Conservation (phyloP, 2,888 invertebrate species). For the Cerceris ruficornis region DNA sequence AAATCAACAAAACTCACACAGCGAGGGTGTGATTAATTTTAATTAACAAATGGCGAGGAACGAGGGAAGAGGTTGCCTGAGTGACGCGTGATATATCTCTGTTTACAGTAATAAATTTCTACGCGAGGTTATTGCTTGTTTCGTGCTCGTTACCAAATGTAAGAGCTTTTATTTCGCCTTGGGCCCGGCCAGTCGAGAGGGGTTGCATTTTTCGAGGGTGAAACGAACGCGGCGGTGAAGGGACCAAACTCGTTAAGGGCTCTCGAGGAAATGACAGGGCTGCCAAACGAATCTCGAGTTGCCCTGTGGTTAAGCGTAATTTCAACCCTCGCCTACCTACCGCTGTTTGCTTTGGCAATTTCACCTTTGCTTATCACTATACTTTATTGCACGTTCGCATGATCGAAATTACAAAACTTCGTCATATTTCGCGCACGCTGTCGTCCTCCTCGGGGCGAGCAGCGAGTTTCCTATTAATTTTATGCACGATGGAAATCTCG, state of each 20-base stretch:
- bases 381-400: background rate
- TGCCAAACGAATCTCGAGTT: conserved; percentile 62
- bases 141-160: conserved; percentile 46
- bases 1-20: background rate
- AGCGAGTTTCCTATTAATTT: background rate
- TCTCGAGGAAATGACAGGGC: conserved; percentile 69
- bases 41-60: background rate
- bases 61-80: background rate
- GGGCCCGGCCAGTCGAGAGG: conserved; percentile 23
- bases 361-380: conserved; percentile 34
- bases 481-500: background rate
- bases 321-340: conserved; percentile 43
- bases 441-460: background rate
- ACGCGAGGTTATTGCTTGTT: conserved; percentile 50
- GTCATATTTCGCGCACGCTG: conserved; percentile 8
- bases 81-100: conserved; percentile 6
- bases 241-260: conserved; percentile 63
- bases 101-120: conserved; percentile 53
- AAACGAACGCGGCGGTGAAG: conserved; percentile 20
- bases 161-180: conserved; percentile 56
- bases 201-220: conserved; percentile 52
- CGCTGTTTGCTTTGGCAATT: conserved; percentile 48
- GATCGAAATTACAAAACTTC: conserved; percentile 37
- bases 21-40: background rate
- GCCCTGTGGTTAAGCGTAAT: conserved; percentile 58